Conservation (phyloP, 2,797 vertebrate genomes). For the Megalops cyprinoides region DNA sequence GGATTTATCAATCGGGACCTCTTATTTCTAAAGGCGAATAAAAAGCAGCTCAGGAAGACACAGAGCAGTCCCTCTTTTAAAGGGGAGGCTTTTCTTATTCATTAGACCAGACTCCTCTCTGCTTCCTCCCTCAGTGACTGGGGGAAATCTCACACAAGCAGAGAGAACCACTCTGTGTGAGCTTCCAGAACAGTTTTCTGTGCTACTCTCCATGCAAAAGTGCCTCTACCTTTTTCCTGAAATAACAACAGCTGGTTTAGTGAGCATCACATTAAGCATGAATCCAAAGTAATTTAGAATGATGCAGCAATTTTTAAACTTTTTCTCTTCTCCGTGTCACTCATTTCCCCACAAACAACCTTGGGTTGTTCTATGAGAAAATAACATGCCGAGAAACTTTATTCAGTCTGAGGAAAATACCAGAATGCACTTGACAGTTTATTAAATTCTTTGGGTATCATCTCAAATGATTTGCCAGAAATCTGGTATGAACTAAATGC, state of each 20-base stretch:
- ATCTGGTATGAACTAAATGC: background rate
- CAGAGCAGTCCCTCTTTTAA: slow-evolving; percentile 75
- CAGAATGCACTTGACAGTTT: no score
- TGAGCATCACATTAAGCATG: background rate
- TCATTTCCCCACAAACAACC: no score
- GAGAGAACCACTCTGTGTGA: slow-evolving; percentile 50
- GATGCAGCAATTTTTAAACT: no score
- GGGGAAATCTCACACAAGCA: slow-evolving; percentile 54
- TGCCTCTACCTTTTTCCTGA: background rate
- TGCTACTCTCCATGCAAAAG: background rate
- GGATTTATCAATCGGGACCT: slow-evolving; percentile 86
- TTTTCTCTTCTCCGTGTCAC: no score
- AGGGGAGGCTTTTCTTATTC: slow-evolving; percentile 73
- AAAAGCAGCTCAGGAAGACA: slow-evolving; percentile 76
- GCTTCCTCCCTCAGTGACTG: slow-evolving; percentile 48
- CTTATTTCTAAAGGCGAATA: slow-evolving; percentile 82
- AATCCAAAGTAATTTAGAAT: background rate
- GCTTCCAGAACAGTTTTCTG: background rate
- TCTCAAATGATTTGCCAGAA: background rate
- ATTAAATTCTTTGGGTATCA: no score
- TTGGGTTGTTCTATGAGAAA: background rate
- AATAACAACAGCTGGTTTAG: background rate
- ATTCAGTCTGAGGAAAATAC: no score
- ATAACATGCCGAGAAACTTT: background rate
- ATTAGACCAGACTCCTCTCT: slow-evolving; percentile 73